phyloP scores from a whole-genome alignment of 2,113 vertebrate species.

The Chascanopsetta lugubris region DNA sequence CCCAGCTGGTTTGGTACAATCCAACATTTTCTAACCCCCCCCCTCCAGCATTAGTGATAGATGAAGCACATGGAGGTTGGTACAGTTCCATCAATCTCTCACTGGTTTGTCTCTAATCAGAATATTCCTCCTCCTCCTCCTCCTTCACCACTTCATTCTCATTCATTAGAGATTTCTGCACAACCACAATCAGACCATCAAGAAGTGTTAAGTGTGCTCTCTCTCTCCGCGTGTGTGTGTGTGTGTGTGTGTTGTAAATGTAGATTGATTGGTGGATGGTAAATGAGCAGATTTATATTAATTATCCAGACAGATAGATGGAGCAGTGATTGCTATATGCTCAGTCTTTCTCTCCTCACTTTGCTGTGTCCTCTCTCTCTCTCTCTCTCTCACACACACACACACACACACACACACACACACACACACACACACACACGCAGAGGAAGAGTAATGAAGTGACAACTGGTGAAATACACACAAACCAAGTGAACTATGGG shows the following conservation, averaged over 20 bases:
- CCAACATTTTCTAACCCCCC: constrained; percentile 16
- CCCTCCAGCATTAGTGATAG: constrained; percentile 31
- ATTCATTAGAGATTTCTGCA: constrained; percentile 69
- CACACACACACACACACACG: not conserved
- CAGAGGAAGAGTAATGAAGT: not conserved
- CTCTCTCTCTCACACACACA: not conserved
- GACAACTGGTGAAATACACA: not conserved
- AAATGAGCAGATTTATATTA: constrained; percentile 77
- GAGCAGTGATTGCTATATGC: constrained; percentile 63
- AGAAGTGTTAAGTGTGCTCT: constrained; percentile 41
- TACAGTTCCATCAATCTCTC: constrained; percentile 66
- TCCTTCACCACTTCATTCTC: constrained; percentile 58
- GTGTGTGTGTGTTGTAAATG: constrained; percentile 22
- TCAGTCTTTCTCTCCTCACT: constrained; percentile 49
- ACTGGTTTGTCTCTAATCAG: constrained; percentile 69
- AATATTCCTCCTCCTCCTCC: constrained; percentile 58
- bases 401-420: not conserved
- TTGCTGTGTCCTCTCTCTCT: constrained; percentile 16
- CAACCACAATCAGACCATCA: constrained; percentile 64
- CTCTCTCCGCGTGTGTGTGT: not conserved
- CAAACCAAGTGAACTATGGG: not conserved
- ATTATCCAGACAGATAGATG: constrained; percentile 70
- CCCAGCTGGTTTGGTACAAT: constrained; percentile 17
- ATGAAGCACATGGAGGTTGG: constrained; percentile 51
- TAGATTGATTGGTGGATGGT: constrained; percentile 69